Conservation (phyloP, 2,113 vertebrate genomes). For the Nycticorax nycticorax region DNA sequence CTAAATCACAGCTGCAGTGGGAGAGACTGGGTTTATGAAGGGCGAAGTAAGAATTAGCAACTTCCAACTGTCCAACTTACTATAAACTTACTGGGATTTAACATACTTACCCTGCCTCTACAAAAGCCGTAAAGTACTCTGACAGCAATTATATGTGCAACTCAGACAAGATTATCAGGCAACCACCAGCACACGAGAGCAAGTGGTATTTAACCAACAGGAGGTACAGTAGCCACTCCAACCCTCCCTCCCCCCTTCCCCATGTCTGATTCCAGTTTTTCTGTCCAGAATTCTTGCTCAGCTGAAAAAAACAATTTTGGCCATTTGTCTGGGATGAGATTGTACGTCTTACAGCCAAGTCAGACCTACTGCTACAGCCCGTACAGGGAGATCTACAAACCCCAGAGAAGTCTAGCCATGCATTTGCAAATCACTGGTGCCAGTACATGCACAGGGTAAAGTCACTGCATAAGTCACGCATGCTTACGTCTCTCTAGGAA, state of each 20-base stretch:
- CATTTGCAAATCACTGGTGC: background rate
- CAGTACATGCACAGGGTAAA: background rate
- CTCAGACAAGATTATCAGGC: background rate
- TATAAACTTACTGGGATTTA: background rate
- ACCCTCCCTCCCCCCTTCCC: background rate
- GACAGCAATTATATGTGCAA: background rate
- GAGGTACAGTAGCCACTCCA: background rate
- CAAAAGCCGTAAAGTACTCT: background rate
- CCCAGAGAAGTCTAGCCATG: background rate
- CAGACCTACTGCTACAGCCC: background rate
- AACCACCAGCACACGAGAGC: background rate
- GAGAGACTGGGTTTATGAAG: background rate
- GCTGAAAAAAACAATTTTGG: background rate
- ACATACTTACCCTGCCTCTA: background rate
- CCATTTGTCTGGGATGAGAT: background rate
- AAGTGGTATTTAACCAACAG: background rate
- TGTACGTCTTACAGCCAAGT: background rate
- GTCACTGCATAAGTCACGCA: background rate
- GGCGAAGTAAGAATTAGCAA: background rate
- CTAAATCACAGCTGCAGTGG: constrained; percentile 3
- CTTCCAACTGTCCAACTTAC: background rate
- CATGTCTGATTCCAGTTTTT: background rate
- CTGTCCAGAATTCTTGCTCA: background rate
- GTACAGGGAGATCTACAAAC: background rate
- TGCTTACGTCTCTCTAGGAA: background rate